Conservation (phyloP, 53 echinoderm and acorn worm species). For the Luidia sarsii region DNA sequence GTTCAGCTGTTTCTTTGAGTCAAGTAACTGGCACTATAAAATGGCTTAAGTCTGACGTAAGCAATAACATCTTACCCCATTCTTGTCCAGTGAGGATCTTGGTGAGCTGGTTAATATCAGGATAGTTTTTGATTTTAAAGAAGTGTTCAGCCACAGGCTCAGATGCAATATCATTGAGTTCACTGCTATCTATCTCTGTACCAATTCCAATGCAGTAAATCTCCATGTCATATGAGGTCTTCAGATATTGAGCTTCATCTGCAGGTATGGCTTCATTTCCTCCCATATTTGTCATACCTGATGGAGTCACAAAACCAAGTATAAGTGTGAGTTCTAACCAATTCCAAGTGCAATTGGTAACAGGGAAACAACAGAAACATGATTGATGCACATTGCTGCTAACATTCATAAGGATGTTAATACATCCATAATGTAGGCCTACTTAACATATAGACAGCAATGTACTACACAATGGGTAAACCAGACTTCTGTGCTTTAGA, state of each 20-base stretch:
- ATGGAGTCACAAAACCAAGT: too few species aligned
- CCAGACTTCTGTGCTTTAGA: too few species aligned
- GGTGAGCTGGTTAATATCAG: slow-evolving; percentile 11
- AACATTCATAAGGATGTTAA: too few species aligned
- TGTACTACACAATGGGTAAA: too few species aligned
- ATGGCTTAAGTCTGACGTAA: not conserved
- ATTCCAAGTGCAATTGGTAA: too few species aligned
- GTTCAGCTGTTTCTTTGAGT: not conserved
- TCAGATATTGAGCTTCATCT: slow-evolving; percentile 5
- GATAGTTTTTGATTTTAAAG: slow-evolving; percentile 32
- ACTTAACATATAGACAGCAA: too few species aligned
- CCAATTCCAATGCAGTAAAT: slow-evolving; percentile 65
- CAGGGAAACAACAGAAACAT: too few species aligned
- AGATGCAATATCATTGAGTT: slow-evolving; percentile 41
- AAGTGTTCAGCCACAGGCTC: slow-evolving; percentile 39
- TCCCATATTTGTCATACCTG: slow-evolving; percentile 47
- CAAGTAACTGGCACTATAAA: not conserved
- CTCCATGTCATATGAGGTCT: slow-evolving; percentile 1
- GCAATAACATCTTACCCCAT: not conserved
- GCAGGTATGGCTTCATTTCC: slow-evolving; percentile 10
- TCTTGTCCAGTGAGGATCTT: slow-evolving; percentile 14
- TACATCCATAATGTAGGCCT: too few species aligned
- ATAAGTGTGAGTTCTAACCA: too few species aligned
- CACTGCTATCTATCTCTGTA: slow-evolving; percentile 24
- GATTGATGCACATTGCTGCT: too few species aligned